Percentiles rank a stretch among this genome's conserved stretches.
Conservation (phyloP, 1,140 invertebrate species). For the Pygmarrhopalites habei region DNA sequence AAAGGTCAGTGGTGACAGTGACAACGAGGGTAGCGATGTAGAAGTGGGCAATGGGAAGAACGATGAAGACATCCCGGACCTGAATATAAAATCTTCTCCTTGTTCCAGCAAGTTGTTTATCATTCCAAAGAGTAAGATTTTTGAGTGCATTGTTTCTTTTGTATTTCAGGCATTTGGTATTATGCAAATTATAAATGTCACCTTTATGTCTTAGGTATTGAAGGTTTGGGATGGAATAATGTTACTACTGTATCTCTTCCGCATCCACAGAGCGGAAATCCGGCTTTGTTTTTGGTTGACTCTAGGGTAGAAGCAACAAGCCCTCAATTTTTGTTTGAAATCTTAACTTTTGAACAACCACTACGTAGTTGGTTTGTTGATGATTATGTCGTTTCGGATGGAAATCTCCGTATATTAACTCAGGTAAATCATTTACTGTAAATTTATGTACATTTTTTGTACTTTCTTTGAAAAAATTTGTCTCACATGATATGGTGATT, state of each 20-base stretch:
- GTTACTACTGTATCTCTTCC: conserved; percentile 9
- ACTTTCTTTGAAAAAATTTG: too few relatives aligned
- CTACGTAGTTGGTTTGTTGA: conserved; percentile 38
- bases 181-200: conserved; percentile 8
- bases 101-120: too few relatives aligned
- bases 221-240: conserved; percentile 23
- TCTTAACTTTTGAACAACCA: conserved; percentile 18
- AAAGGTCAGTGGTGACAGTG: not conserved
- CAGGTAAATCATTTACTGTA: conserved; percentile 37
- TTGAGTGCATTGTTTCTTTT: too few relatives aligned
- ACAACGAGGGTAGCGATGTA: not conserved
- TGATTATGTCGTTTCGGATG: conserved; percentile 36
- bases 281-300: conserved; percentile 17
- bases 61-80: not conserved
- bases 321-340: conserved; percentile 18
- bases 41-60: not conserved
- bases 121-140: too few relatives aligned
- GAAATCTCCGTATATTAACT: conserved; percentile 31
- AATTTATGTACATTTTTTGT: too few relatives aligned
- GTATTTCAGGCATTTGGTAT: too few relatives aligned
- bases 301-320: not conserved
- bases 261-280: conserved; percentile 18
- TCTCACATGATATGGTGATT: too few relatives aligned
- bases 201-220: conserved; percentile 3
- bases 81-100: not conserved